Conservation (phyloP, 2,888 invertebrate species). For the Baronia brevicornis region DNA sequence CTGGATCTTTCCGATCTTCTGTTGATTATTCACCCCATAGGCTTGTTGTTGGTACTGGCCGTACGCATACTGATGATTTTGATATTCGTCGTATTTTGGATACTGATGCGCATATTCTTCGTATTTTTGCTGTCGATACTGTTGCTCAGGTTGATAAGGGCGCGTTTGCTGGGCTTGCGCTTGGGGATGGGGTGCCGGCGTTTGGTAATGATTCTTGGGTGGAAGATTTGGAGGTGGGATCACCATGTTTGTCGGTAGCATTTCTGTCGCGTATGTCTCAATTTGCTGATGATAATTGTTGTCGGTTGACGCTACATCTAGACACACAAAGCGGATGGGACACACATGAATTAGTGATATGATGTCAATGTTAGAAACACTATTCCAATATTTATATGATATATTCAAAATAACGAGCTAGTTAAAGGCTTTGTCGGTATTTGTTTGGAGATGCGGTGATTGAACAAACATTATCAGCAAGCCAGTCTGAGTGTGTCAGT, state of each 20-base stretch:
- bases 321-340: slow-evolving; percentile 17
- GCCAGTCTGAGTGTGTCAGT: too few species aligned
- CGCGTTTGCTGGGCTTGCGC: slow-evolving; percentile 23
- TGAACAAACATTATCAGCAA: too few species aligned
- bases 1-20: slow-evolving; percentile 83
- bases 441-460: too few species aligned
- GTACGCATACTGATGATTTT: slow-evolving; percentile 29
- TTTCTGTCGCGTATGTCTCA: slow-evolving; percentile 65
- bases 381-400: slow-evolving; percentile 1
- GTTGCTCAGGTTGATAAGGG: slow-evolving; percentile 20
- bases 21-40: slow-evolving; percentile 32
- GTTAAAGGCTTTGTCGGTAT: not conserved
- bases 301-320: slow-evolving; percentile 52
- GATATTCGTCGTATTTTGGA: slow-evolving; percentile 16
- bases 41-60: slow-evolving; percentile 36
- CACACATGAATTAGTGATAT: slow-evolving; percentile 34
- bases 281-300: slow-evolving; percentile 70
- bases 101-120: slow-evolving; percentile 29
- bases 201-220: slow-evolving; percentile 59
- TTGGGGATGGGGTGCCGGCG: slow-evolving; percentile 32
- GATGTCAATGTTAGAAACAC: slow-evolving; percentile 14
- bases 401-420: too few species aligned
- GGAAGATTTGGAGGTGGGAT: slow-evolving; percentile 51
- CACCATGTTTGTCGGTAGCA: slow-evolving; percentile 46
- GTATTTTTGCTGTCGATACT: slow-evolving; percentile 25